Conservation (phyloP, 2,888 invertebrate genomes). For the Yponomeuta cagnagella region DNA sequence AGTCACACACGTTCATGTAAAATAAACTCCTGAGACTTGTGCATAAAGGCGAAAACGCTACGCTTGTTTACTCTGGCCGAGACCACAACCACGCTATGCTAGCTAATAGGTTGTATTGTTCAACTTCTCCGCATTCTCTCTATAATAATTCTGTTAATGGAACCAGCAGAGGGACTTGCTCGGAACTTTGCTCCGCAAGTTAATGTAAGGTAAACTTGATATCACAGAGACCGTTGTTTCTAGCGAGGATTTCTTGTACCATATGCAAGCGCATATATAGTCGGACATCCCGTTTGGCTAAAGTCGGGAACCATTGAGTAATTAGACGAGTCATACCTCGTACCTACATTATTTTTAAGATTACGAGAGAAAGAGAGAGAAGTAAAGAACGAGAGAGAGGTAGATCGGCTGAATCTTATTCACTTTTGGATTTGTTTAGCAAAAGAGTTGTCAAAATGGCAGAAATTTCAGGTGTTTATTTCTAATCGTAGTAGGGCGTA, state of each 20-base stretch:
- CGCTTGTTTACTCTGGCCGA: not conserved
- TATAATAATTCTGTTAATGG: not conserved
- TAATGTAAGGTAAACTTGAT: conserved; percentile 1
- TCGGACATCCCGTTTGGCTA: no score
- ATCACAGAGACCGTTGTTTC: not conserved
- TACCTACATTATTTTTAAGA: no score
- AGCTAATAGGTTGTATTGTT: conserved; percentile 1
- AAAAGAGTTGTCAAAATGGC: no score
- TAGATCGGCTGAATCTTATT: no score
- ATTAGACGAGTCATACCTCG: no score
- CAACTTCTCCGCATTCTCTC: not conserved
- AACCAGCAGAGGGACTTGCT: not conserved
- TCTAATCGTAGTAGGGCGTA: no score
- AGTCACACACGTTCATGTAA: not conserved
- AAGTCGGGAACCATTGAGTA: no score
- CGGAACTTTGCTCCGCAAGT: not conserved
- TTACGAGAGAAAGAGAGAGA: not conserved
- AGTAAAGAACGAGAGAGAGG: not conserved
- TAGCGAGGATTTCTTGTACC: not conserved
- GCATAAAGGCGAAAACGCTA: not conserved
- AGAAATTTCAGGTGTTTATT: no score
- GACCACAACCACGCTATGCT: not conserved
- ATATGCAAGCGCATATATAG: no score
- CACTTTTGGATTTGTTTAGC: no score
- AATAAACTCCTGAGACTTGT: not conserved